phyloP scores from a whole-genome alignment of 2,888 invertebrate species.

The Dermolepida albohirtum region DNA sequence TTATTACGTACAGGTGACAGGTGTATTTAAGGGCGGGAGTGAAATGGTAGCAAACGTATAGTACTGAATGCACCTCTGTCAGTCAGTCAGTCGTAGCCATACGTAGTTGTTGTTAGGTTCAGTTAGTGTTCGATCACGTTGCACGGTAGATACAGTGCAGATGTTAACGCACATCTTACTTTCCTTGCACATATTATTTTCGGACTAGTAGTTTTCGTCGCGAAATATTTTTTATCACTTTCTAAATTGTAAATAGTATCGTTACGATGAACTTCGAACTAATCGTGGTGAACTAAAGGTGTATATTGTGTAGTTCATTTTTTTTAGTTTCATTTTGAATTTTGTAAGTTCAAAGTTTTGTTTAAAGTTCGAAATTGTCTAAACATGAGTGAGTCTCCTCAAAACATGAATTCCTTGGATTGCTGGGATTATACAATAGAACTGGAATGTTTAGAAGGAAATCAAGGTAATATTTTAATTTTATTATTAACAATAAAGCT shows the following conservation, averaged over 20 bases:
- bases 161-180: background rate
- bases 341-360: too few species aligned
- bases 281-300: too few species aligned
- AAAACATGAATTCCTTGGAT: constrained; percentile 76
- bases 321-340: too few species aligned
- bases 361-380: too few species aligned
- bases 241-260: too few species aligned
- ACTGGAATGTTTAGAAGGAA: constrained; percentile 81
- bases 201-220: too few species aligned
- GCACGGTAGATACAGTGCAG: too few species aligned
- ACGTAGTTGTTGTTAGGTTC: constrained; percentile 11
- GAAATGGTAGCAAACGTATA: constrained; percentile 31
- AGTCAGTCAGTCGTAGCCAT: constrained; percentile 19
- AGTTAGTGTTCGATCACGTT: background rate
- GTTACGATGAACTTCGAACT: too few species aligned
- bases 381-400: constrained; percentile 61
- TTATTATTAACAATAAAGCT: too few species aligned
- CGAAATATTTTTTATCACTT: too few species aligned
- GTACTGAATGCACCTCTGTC: constrained; percentile 26
- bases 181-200: background rate
- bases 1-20: constrained; percentile 29
- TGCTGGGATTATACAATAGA: constrained; percentile 89
- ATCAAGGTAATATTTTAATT: constrained; percentile 71
- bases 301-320: too few species aligned
- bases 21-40: constrained; percentile 17